Evolutionary conservation across 2,113 vertebrate species (phyloP), one percentile per base, ranked within the genome.

Genomic region (Illadopsis cleaveri): DNA sequence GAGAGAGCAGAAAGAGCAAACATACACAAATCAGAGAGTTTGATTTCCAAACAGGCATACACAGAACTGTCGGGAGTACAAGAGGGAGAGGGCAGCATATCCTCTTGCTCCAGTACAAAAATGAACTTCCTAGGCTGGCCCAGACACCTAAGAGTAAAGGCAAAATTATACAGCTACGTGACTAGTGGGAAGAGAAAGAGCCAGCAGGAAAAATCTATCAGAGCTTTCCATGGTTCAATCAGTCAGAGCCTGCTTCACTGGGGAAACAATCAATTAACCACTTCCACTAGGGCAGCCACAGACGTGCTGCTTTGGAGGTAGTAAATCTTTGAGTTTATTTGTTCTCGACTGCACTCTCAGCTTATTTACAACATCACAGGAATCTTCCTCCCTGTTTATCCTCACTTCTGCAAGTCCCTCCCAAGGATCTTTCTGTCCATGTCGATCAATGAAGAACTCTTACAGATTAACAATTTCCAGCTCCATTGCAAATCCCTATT

Each of bases 191-290:
- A 93, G 92, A 92, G 86, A 95, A 93, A 81, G 79, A 90, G 60
- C 33, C 89, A 94, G 80, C 53, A 89, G 94, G 86, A 95, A 97
- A 96, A 96, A 96, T 93, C 96, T 79, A 94, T 96, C 45, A 50
- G 57, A 78, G 93, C 88, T 94, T 97, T 96, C 92, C 96, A 96
- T 75, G 69, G 95, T 86, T 96, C 94, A 93, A 94, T 96, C 90
- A 86, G 71, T 90, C 88, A 92, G 86, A 84, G 72, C 57, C 40
- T 68, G 92, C 65, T 90, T 82, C 83, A 60, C 73, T 31, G 77
- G 73, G 80, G 73, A 96, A 96, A 92, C 86, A 93, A 96, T 96
- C 92, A 89, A 94, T 96, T 83, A 94, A 64, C 94, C 72, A 86
- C 79, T 96, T 93, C 86, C 68, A 92, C 80, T 13, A 45, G 65